Base-by-base conservation (phyloP, 2,888 invertebrate species). In the Netelia virgata region DNA sequence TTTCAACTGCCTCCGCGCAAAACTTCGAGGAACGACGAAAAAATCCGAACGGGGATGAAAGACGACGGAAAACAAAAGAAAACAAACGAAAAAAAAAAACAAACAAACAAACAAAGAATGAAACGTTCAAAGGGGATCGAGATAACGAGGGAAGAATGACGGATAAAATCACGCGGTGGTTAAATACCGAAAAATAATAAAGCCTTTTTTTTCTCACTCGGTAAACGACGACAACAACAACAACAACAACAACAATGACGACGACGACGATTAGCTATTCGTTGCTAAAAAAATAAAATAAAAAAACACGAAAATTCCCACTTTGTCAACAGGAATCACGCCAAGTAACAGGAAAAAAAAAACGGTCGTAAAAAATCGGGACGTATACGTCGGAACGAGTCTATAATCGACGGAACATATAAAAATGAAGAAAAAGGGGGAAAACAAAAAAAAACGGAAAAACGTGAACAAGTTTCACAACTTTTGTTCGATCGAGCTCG, bases 401-500 rank as follows among this genome's bases (percentile, higher is more conserved):
- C 28, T 28, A 28, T 28, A 28, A 5, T 28, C 28, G 28, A 28
- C 2, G 6, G 28, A 28, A 28, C 5, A 5, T 28, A 28, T 3
- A 5, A 28, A 72, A 41, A 28, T 3, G 5, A 28, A 72, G 20
- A n/a, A 23, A 23, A 23, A 23, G 3, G 23, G 3, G 2, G 1
- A 61, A 47, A 50, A 11, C 14, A 63, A 63, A 63, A 50, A 10
- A 28, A 50, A 63, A 18, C 1, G n/a, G 6, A 47, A 23, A 16
- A n/a, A 18, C 14, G 20, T 20, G 66, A 64, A 20, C 64, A 59
- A 41, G 55, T 53, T 50, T 41, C 23, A 43, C 28, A 82, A 76
- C 43, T 85, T 82, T 81, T 74, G 80, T 85, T 84, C 73, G 80
- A 77, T 69, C 68, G 50, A 81, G 70, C 75, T 81, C 23, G 74